Conservation (phyloP, 2,113 vertebrate genomes). For the Leucoraja erinaceus region DNA sequence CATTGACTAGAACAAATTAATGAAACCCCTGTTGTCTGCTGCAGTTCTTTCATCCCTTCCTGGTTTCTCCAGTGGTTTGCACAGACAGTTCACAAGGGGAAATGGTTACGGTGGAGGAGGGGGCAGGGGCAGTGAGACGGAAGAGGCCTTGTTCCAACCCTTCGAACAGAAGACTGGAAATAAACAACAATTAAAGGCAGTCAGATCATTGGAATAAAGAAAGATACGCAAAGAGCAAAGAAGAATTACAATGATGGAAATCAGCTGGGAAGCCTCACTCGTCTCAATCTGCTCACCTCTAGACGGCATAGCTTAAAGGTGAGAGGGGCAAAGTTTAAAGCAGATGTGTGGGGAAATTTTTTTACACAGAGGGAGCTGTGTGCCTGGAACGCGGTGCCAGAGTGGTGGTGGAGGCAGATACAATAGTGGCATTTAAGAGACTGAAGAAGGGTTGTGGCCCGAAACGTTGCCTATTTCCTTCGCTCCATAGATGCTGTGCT, state of each 20-base stretch:
- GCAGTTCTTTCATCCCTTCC: slow-evolving; percentile 71
- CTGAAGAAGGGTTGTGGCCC: too few relatives aligned
- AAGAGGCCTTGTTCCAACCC: neutral
- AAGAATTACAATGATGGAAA: neutral
- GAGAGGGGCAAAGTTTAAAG: too few relatives aligned
- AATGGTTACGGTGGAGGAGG: neutral
- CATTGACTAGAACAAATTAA: slow-evolving; percentile 73
- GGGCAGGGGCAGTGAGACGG: neutral
- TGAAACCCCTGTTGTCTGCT: slow-evolving; percentile 82
- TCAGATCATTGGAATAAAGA: neutral
- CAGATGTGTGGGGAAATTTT: too few relatives aligned
- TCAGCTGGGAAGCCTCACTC: neutral
- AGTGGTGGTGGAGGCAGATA: too few relatives aligned
- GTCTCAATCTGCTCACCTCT: too few relatives aligned
- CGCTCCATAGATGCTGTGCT: too few relatives aligned
- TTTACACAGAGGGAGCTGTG: too few relatives aligned
- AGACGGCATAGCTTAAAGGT: too few relatives aligned
- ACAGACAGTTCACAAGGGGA: neutral
- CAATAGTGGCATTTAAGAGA: too few relatives aligned
- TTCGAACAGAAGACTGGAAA: neutral
- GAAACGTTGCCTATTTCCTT: too few relatives aligned
- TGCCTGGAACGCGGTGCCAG: too few relatives aligned
- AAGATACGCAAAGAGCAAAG: neutral
- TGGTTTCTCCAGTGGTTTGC: slow-evolving; percentile 58
- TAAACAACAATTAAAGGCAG: neutral